Evolutionary conservation across 2,113 vertebrate genomes (phyloP).

Genomic region (Oryzias woworae): DNA sequence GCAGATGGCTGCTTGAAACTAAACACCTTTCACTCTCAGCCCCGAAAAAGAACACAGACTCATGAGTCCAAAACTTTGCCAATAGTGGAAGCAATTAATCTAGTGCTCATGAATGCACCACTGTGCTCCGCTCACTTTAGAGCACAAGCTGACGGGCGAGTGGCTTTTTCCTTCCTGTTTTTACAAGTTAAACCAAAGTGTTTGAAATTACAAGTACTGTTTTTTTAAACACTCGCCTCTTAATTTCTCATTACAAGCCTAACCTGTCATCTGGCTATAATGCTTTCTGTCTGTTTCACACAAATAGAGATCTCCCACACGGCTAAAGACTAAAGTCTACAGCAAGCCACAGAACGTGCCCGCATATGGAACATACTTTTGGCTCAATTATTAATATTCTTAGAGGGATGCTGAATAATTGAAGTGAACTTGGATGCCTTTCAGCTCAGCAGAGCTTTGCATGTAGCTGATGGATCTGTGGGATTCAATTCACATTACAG

Average conservation of each 20-base stretch:
- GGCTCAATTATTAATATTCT: slow-evolving; percentile 83
- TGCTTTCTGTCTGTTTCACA: slow-evolving; percentile 48
- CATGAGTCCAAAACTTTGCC: slow-evolving; percentile 51
- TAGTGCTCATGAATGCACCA: slow-evolving; percentile 30
- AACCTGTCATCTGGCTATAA: slow-evolving; percentile 30
- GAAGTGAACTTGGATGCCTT: slow-evolving; percentile 84
- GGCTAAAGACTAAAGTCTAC: slow-evolving; percentile 59
- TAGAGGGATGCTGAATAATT: slow-evolving; percentile 84
- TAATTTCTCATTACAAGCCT: slow-evolving; percentile 17
- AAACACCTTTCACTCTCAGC: slow-evolving; percentile 60
- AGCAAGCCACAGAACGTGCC: slow-evolving; percentile 57
- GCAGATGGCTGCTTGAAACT: slow-evolving; percentile 71
- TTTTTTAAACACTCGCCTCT: slow-evolving; percentile 11
- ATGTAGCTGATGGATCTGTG: slow-evolving; percentile 81
- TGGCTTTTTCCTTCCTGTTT: slow-evolving; percentile 5
- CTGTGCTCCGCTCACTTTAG: slow-evolving; percentile 31
- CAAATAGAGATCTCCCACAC: slow-evolving; percentile 57
- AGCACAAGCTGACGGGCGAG: slow-evolving; percentile 10
- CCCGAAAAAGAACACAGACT: slow-evolving; percentile 48
- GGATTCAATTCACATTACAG: slow-evolving; percentile 78
- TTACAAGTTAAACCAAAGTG: slow-evolving; percentile 3
- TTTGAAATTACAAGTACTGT: slow-evolving; percentile 12
- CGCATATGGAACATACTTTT: slow-evolving; percentile 82
- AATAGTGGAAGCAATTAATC: slow-evolving; percentile 57
- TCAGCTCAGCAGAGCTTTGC: slow-evolving; percentile 79